phyloP scores from a whole-genome alignment of 2,797 vertebrate genomes.

The Diceros bicornis region DNA sequence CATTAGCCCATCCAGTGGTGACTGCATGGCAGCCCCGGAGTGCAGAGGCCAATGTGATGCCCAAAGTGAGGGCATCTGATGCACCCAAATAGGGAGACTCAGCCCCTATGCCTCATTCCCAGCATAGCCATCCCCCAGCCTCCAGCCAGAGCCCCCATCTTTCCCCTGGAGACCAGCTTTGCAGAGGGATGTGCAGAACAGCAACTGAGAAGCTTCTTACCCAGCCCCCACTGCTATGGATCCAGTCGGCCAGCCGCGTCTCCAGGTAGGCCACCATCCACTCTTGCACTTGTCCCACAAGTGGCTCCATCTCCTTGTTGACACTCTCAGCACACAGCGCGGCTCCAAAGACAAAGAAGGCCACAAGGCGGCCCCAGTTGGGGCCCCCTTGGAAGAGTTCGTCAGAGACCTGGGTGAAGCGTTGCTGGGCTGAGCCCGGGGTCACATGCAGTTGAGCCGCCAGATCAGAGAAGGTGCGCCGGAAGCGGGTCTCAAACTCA shows the following conservation, averaged over 20 bases:
- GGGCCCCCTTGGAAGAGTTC: slow-evolving; percentile 87
- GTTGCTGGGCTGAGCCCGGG: slow-evolving; percentile 86
- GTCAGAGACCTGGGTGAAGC: slow-evolving; percentile 88
- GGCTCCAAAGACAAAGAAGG: slow-evolving; percentile 89
- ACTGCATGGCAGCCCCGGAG: slow-evolving; percentile 72
- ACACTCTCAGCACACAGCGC: slow-evolving; percentile 87
- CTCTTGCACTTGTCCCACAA: slow-evolving; percentile 87
- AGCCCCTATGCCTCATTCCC: slow-evolving; percentile 35
- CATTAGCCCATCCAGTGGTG: slow-evolving; percentile 59
- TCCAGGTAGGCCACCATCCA: slow-evolving; percentile 89
- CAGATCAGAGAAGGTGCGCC: slow-evolving; percentile 87
- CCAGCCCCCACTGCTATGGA: slow-evolving; percentile 88
- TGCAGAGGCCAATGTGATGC: slow-evolving; percentile 24
- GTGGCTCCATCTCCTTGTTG: slow-evolving; percentile 88
- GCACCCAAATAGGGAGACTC: slow-evolving; percentile 38
- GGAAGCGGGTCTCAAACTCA: slow-evolving; percentile 87
- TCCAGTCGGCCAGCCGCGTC: slow-evolving; percentile 87
- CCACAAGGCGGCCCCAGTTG: slow-evolving; percentile 88
- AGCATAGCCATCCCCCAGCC: slow-evolving; percentile 33
- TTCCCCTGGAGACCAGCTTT: slow-evolving; percentile 67
- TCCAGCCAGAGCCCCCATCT: slow-evolving; percentile 26
- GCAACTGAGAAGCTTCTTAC: slow-evolving; percentile 83
- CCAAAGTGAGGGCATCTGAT: slow-evolving; percentile 33
- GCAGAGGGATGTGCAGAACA: slow-evolving; percentile 41
- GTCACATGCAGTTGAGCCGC: slow-evolving; percentile 87